Conservation (phyloP, 2,888 invertebrate species). For the Drosophila ezoana region DNA sequence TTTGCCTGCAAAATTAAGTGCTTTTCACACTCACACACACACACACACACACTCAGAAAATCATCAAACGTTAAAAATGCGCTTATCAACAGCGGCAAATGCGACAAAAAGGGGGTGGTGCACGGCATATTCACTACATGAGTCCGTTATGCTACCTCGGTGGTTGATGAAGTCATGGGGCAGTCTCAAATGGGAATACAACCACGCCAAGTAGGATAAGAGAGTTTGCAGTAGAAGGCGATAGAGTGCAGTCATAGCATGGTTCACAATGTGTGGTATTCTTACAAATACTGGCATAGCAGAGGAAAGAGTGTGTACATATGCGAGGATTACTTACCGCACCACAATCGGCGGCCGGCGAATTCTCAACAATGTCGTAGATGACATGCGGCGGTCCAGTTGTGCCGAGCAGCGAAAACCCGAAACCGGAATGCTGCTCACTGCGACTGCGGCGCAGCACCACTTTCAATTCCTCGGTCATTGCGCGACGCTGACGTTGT, state of each 20-base stretch:
- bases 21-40: background rate
- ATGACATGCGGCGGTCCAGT: conserved; percentile 97
- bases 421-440: conserved; percentile 93
- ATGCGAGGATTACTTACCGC: conserved; percentile 78
- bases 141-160: conserved; percentile 8
- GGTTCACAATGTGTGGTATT: no score
- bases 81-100: conserved; percentile 33
- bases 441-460: conserved; percentile 94
- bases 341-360: conserved; percentile 94
- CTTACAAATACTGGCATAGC: no score
- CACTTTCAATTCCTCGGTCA: conserved; percentile 94
- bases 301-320: background rate
- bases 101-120: background rate
- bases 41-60: conserved; percentile 11
- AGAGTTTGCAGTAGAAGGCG: conserved; percentile 13
- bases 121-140: conserved; percentile 2
- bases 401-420: conserved; percentile 95
- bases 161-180: conserved; percentile 63
- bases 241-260: conserved; percentile 8
- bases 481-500: conserved; percentile 66
- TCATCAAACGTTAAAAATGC: conserved; percentile 19
- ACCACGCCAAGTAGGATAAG: conserved; percentile 21
- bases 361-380: conserved; percentile 96
- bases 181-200: conserved; percentile 44
- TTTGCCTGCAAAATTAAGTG: conserved; percentile 19